These are phyloP conservation scores for silkworm (Bombyx mori) DNA, from an alignment of 1,140 invertebrate genomes.

Conservation along the genomic window ASM3026992v2 NC_085112.1:3610501-3611000, in stretches of 20 bases:
- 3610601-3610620: not conserved
- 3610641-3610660: not conserved
- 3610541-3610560: too few relatives aligned
- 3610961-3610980: too few relatives aligned
- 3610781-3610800: slow-evolving; percentile 7
- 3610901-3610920: slow-evolving; percentile 2
- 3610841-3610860: slow-evolving; percentile 7
- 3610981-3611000: too few relatives aligned
- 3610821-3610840: not conserved
- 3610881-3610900: slow-evolving; percentile 5
- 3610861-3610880: slow-evolving; percentile 8
- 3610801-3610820: slow-evolving; percentile 11
- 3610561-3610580: too few relatives aligned
- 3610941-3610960: too few relatives aligned
- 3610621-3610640: not conserved
- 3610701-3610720: not conserved
- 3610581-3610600: too few relatives aligned
- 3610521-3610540: too few relatives aligned
- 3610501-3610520: too few relatives aligned
- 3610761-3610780: slow-evolving; percentile 1
- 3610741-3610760: not conserved
- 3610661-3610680: not conserved
- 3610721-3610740: slow-evolving; percentile 1
- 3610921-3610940: too few relatives aligned
- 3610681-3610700: not conserved